These are phyloP conservation scores for Arnoldichthys spilopterus DNA, from an alignment of 2,797 vertebrate species.

Conservation along the genomic window DNA sequence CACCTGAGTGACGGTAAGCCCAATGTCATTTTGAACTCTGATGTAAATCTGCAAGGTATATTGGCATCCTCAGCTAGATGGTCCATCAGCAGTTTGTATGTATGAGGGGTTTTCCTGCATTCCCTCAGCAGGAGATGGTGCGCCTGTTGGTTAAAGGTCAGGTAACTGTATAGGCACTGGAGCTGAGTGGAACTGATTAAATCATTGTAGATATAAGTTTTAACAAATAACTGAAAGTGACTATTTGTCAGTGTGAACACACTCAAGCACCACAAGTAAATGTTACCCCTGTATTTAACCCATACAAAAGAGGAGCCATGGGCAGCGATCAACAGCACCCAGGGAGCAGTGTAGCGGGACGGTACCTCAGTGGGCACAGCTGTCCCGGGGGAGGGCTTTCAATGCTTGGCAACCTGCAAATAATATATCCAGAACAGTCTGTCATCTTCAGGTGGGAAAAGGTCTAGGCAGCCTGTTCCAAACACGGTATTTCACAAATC, in stretches of 20 bases:
- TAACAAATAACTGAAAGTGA: no score
- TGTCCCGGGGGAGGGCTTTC: slow-evolving; percentile 75
- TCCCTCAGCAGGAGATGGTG: slow-evolving; percentile 74
- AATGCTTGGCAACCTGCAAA: slow-evolving; percentile 76
- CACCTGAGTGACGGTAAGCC: slow-evolving; percentile 79
- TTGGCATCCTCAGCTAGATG: slow-evolving; percentile 73
- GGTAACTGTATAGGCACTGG: slow-evolving; percentile 77
- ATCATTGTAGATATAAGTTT: no score
- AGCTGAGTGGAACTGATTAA: slow-evolving; percentile 71
- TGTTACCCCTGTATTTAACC: no score
- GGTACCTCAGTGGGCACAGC: slow-evolving; percentile 71
- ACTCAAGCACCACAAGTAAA: no score
- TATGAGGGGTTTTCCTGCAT: slow-evolving; percentile 73
- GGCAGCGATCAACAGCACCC: no score
- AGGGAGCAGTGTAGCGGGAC: no score
- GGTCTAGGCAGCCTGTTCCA: slow-evolving; percentile 13
- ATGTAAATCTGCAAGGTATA: slow-evolving; percentile 73
- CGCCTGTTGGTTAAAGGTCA: slow-evolving; percentile 75
- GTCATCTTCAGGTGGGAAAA: not conserved
- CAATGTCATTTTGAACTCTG: slow-evolving; percentile 69
- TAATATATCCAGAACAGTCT: slow-evolving; percentile 22
- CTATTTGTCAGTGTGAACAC: no score
- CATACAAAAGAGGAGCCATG: no score
- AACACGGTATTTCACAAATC: slow-evolving; percentile 35
- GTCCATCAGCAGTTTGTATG: slow-evolving; percentile 69